Base-by-base conservation (phyloP, 2,113 vertebrate species). In the Oryctolagus cuniculus region DNA sequence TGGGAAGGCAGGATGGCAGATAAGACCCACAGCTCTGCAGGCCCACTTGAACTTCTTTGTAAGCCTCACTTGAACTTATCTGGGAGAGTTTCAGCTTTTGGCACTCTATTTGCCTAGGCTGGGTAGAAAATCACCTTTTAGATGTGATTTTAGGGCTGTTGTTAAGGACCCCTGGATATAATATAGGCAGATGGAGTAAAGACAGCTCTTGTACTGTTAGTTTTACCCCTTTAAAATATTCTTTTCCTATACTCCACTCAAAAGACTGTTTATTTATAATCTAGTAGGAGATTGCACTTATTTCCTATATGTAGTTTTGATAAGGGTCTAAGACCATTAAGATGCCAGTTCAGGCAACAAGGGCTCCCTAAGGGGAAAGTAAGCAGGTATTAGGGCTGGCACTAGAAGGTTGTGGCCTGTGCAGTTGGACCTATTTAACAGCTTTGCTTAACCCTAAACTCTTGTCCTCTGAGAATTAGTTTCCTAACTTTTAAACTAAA, bases 41-140 rank as follows among this genome's bases (percentile, higher is more conserved):
- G 74, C 44, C 55, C 79, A 77, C 92, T 94, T 95, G 91, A 91
- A 90, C 80, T 89, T 96, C 94, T 97, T 95, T 93, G 66, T 93
- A 87, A 93, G 58, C 49, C 87, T 58, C 93, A 80, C 91, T 92
- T 89, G 93, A 93, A 90, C 34, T 94, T 96, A 89, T 87, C 75
- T 89, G 75, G 94, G 67, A 69, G 21, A 25, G 34, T 58, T 70
- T 70, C 77, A 79, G 55, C 55, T 63, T 69, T 87, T 91, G 31
- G 53, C 75, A 49, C 34, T 75, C 27, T 55, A 1, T 66, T 88
- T 87, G 80, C 81, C 53, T 67, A 44, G 44, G 38, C 64, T 72
- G n/a, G 78, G 25, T 55, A 80, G n/a, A 83, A 87, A 95, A 55
- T 13, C 24, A 53, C 53, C 74, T 88, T 7, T 21, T 34, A 16